Evolutionary conservation across 2,888 invertebrate species (phyloP).

Genomic region (Pardosa pseudoannulata): DNA sequence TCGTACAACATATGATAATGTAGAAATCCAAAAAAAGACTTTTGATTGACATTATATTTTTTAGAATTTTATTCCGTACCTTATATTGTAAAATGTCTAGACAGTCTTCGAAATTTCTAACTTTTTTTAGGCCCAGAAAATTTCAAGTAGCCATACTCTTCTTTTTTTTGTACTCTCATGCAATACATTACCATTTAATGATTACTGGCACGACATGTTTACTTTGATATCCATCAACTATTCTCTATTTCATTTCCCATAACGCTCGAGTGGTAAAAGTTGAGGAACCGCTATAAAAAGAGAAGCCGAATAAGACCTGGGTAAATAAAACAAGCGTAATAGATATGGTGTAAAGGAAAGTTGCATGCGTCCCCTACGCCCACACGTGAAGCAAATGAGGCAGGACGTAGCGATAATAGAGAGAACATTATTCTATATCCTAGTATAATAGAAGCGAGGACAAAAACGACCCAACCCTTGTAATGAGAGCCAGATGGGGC

Average conservation of each 20-base stretch:
- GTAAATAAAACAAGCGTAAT: slow-evolving; percentile 5
- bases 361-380: slow-evolving; percentile 2
- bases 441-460: slow-evolving; percentile 26
- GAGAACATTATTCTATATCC: slow-evolving; percentile 29
- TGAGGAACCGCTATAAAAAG: background rate
- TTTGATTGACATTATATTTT: too few relatives aligned
- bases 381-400: slow-evolving; percentile 8
- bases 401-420: slow-evolving; percentile 16
- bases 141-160: too few relatives aligned
- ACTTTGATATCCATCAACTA: background rate
- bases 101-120: too few relatives aligned
- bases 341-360: background rate
- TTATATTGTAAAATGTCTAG: too few relatives aligned
- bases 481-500: slow-evolving; percentile 39
- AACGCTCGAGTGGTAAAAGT: background rate
- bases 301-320: background rate
- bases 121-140: too few relatives aligned
- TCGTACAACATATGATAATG: too few relatives aligned
- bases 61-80: too few relatives aligned
- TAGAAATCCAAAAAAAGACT: too few relatives aligned
- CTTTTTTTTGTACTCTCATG: too few relatives aligned
- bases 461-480: slow-evolving; percentile 25
- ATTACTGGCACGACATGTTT: background rate
- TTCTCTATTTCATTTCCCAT: background rate
- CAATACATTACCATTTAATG: background rate